Evolutionary conservation across 2,888 invertebrate species (phyloP).

Genomic region (Neoaliturus tenellus): DNA sequence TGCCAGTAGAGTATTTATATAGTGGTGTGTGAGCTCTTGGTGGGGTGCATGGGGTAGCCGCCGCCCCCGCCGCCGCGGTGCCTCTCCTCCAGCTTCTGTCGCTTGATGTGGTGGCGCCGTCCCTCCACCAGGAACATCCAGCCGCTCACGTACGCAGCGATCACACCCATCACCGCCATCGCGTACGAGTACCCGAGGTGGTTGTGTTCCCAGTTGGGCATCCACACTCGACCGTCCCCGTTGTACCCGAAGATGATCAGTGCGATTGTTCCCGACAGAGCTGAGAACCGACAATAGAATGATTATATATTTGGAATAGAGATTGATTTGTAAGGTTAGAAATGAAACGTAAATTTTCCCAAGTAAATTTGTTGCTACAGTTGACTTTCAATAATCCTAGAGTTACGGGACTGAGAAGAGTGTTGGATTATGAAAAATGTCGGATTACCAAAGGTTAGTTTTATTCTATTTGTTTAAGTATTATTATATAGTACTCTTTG

Average conservation of each 20-base stretch:
- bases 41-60: conserved; percentile 61
- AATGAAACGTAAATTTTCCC: too few relatives aligned
- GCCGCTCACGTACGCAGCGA: conserved; percentile 85
- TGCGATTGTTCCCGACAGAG: conserved; percentile 87
- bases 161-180: conserved; percentile 86
- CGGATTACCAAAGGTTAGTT: too few relatives aligned
- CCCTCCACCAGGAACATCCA: conserved; percentile 90
- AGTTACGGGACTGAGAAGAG: too few relatives aligned
- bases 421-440: too few relatives aligned
- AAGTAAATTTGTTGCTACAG: too few relatives aligned
- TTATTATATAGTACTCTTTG: too few relatives aligned
- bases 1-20: conserved; percentile 43
- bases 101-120: conserved; percentile 84
- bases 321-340: too few relatives aligned
- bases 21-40: conserved; percentile 59
- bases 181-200: conserved; percentile 97
- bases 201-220: conserved; percentile 98
- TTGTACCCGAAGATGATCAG: conserved; percentile 92
- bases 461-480: too few relatives aligned
- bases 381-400: too few relatives aligned
- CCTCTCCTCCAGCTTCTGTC: conserved; percentile 74
- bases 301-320: too few relatives aligned
- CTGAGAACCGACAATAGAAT: conserved; percentile 73
- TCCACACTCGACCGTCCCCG: conserved; percentile 95
- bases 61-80: conserved; percentile 57